Percentiles rank a stretch among this genome's conserved stretches.
Evolutionary conservation across 2,113 vertebrate species (phyloP).

Genomic region (Ibidorhyncha struthersii): DNA sequence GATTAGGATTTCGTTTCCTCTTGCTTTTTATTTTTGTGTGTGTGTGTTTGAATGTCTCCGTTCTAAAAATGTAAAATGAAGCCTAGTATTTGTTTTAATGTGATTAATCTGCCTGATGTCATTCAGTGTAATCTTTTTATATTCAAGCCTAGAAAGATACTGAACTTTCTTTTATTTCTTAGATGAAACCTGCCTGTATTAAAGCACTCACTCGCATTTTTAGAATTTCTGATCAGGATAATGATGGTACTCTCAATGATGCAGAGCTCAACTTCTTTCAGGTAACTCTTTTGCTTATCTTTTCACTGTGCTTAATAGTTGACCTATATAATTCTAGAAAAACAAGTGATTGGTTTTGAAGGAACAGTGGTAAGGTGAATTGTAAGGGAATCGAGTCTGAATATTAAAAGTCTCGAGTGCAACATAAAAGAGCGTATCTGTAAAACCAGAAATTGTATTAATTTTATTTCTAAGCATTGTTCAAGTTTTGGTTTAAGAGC

Average conservation of each 20-base stretch:
- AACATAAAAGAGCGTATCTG: background rate
- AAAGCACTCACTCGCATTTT: slow-evolving; percentile 97
- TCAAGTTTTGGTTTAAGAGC: background rate
- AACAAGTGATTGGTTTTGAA: background rate
- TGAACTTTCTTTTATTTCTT: slow-evolving; percentile 37
- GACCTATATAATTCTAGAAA: background rate
- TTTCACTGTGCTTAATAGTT: background rate
- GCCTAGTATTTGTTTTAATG: background rate
- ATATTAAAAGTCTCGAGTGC: background rate
- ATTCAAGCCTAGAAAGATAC: background rate
- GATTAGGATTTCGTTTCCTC: background rate
- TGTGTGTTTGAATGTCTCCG: background rate
- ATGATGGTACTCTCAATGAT: slow-evolving; percentile 96
- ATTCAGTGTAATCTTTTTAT: background rate
- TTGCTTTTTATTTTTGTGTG: background rate
- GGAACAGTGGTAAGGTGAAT: background rate
- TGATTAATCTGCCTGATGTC: background rate
- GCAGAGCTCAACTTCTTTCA: slow-evolving; percentile 98
- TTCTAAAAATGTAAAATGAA: background rate
- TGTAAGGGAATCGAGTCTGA: background rate
- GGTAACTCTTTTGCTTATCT: slow-evolving; percentile 67
- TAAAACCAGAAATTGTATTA: background rate
- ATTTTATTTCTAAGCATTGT: background rate
- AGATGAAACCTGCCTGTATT: slow-evolving; percentile 95
- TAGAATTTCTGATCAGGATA: slow-evolving; percentile 97